Conservation (phyloP, 2,797 vertebrate genomes). For the Neosilurus mollespiculum region DNA sequence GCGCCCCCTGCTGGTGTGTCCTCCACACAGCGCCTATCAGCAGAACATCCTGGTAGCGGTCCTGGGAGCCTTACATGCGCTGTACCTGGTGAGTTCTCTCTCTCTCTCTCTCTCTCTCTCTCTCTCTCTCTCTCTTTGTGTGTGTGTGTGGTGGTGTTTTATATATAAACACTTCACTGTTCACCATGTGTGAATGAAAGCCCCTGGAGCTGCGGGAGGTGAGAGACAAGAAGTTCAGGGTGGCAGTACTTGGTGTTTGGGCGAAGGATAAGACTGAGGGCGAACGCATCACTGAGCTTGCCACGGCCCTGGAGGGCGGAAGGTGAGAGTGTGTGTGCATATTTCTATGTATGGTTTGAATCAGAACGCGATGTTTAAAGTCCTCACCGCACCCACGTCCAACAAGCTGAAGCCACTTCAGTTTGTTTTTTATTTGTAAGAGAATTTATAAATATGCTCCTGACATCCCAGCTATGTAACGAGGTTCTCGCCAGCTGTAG, state of each 20-base stretch:
- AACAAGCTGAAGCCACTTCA: background rate
- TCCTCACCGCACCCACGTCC: background rate
- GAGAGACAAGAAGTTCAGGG: conserved; percentile 65
- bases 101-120: too few species aligned
- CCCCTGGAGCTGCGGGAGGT: conserved; percentile 77
- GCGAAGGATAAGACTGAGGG: conserved; percentile 59
- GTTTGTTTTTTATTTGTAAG: background rate
- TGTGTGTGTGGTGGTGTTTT: too few species aligned
- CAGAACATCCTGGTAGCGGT: conserved; percentile 68
- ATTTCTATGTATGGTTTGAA: background rate
- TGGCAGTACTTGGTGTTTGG: conserved; percentile 75
- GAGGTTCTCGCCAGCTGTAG: background rate
- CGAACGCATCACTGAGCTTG: conserved; percentile 60
- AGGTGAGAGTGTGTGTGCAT: conserved; percentile 61
- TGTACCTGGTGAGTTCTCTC: conserved; percentile 73
- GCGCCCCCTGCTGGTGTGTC: conserved; percentile 78
- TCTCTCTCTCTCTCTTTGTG: too few species aligned
- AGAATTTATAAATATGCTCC: background rate
- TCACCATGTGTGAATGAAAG: conserved; percentile 52
- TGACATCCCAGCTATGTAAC: background rate
- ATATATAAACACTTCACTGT: background rate
- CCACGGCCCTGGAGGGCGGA: conserved; percentile 74
- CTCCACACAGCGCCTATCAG: conserved; percentile 69
- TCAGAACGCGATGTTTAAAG: background rate
- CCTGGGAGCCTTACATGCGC: conserved; percentile 76